Conservation (phyloP, 1,140 invertebrate species). For the Solenopsis invicta region DNA sequence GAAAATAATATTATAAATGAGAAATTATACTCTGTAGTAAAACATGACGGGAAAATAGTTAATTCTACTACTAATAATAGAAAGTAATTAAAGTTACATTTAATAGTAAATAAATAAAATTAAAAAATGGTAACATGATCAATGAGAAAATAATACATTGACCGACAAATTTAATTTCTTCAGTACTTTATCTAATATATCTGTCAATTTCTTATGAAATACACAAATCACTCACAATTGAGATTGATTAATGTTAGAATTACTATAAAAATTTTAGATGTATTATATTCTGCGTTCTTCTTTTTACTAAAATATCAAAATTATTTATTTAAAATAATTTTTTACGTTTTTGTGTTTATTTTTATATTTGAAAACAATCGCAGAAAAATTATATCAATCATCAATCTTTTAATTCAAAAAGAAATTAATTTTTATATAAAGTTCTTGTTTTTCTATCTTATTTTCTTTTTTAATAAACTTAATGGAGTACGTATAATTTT, state of each 20-base stretch:
- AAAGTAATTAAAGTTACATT: slow-evolving; percentile 2
- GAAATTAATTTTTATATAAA: slow-evolving; percentile 7
- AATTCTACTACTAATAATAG: background rate
- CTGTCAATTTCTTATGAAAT: background rate
- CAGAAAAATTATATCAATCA: background rate
- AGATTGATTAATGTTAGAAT: background rate
- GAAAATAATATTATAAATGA: background rate
- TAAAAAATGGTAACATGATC: background rate
- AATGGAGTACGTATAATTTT: background rate
- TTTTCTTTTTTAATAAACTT: slow-evolving; percentile 17
- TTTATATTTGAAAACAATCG: background rate
- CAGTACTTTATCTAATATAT: too few relatives aligned
- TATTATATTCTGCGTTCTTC: background rate
- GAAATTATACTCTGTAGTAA: background rate
- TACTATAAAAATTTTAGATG: background rate
- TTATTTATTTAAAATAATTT: background rate
- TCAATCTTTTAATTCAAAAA: slow-evolving; percentile 1
- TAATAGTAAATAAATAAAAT: slow-evolving; percentile 16
- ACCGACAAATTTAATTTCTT: slow-evolving; percentile 18
- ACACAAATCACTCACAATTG: background rate
- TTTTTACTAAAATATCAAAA: background rate
- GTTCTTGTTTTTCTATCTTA: background rate
- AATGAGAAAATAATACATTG: slow-evolving; percentile 1
- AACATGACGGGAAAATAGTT: too few relatives aligned
- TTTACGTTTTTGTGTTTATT: background rate